A percentile compares a stretch with the other conserved stretches of the same genome.
These are phyloP conservation scores for Cercopithecus diana DNA, from an alignment of 2,797 vertebrate species.

Conservation along the genomic window DNA sequence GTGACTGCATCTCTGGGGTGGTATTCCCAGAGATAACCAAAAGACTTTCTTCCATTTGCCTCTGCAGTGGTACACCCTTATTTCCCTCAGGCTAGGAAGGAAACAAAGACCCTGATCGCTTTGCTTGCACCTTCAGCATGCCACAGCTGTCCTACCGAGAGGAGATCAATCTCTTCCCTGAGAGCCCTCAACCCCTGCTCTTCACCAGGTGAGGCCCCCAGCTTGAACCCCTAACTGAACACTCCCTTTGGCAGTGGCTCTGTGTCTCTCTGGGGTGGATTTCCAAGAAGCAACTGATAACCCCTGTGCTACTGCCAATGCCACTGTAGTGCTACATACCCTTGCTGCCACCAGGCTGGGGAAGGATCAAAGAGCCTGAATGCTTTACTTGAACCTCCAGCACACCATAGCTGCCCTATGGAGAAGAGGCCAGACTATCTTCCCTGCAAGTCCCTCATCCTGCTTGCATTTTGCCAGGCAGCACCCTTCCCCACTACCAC, in stretches of 20 bases:
- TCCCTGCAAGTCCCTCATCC: not conserved
- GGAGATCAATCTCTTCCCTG: not conserved
- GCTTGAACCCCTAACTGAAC: not conserved
- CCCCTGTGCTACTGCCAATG: not conserved
- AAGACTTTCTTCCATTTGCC: not conserved
- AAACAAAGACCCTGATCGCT: not conserved
- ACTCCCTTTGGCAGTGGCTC: not conserved
- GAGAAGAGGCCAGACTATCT: not conserved
- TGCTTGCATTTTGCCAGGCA: not conserved
- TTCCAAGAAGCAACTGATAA: not conserved
- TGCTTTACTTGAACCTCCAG: not conserved
- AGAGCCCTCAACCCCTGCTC: not conserved
- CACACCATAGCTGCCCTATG: not conserved
- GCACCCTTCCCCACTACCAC: not conserved
- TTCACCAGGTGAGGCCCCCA: not conserved
- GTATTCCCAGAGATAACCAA: not conserved
- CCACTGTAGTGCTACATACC: not conserved
- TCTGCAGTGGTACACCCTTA: not conserved
- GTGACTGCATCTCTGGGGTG: not conserved
- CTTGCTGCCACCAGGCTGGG: not conserved
- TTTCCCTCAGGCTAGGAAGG: not conserved
- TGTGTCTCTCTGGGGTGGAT: not conserved
- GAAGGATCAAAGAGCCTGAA: not conserved
- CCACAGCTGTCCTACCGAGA: not conserved
- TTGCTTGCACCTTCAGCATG: not conserved